These are phyloP conservation scores for Dicaeum eximium DNA, from an alignment of 2,113 vertebrate species.

Conservation along the genomic window DNA sequence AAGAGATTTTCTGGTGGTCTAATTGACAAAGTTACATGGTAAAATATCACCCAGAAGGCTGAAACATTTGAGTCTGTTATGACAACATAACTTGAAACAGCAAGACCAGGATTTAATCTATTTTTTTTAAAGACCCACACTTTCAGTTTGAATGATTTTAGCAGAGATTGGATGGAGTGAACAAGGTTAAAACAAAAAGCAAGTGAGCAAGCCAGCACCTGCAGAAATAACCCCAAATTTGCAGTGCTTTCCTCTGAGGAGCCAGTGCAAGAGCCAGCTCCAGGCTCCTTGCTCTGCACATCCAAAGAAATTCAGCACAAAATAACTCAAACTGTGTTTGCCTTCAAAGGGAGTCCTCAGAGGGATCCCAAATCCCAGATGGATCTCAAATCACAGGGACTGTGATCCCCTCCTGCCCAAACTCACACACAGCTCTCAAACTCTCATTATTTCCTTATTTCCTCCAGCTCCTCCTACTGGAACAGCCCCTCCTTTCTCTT, in stretches of 20 bases:
- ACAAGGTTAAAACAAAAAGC: background rate
- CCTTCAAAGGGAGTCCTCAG: background rate
- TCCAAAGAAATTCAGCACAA: background rate
- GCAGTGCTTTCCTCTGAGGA: background rate
- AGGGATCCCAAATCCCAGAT: background rate
- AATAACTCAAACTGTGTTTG: background rate
- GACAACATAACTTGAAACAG: background rate
- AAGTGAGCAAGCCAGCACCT: background rate
- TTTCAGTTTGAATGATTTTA: background rate
- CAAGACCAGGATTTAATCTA: fast-evolving
- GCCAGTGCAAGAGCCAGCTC: background rate
- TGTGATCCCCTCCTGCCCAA: background rate
- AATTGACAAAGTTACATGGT: background rate
- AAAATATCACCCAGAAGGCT: background rate
- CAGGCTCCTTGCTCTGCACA: background rate
- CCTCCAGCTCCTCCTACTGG: background rate
- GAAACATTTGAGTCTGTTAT: background rate
- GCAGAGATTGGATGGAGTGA: background rate
- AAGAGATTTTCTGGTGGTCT: background rate
- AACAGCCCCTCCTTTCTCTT: background rate
- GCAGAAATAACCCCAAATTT: background rate
- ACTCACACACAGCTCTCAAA: background rate
- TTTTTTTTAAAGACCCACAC: background rate
- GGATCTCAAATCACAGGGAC: too few species aligned
- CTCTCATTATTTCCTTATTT: background rate